A percentile compares a stretch with the other conserved stretches of the same genome.
Evolutionary conservation across 1,140 invertebrate species (phyloP).

Genomic region (Drosophila nebulosa): DNA sequence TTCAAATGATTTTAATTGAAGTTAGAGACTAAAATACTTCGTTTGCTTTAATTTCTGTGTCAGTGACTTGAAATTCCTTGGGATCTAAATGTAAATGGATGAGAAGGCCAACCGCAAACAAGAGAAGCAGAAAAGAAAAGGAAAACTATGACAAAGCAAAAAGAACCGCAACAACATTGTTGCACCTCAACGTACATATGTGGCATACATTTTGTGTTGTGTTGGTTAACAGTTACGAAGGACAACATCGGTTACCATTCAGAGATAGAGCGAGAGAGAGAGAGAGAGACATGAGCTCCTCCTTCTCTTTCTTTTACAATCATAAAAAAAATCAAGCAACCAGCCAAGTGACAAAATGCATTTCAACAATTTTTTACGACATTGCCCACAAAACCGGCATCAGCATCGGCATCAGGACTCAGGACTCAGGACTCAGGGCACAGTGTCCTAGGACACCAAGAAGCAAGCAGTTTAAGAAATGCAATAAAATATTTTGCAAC

Average conservation of each 20-base stretch:
- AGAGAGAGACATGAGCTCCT: not conserved
- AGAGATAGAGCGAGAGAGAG: too few relatives aligned
- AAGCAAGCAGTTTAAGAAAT: constrained; percentile 33
- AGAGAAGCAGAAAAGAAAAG: constrained; percentile 8
- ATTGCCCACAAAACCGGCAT: constrained; percentile 8
- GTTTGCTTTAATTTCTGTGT: not conserved
- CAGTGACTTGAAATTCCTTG: not conserved
- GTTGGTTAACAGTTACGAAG: not conserved
- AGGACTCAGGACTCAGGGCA: not conserved
- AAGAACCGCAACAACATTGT: constrained; percentile 33
- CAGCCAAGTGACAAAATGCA: constrained; percentile 55
- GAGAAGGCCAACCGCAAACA: constrained; percentile 40
- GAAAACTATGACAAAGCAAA: constrained; percentile 13
- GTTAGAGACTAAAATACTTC: not conserved
- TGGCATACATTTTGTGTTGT: constrained; percentile 24
- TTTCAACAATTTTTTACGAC: constrained; percentile 53
- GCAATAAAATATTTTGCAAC: constrained; percentile 61
- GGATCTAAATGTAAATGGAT: not conserved
- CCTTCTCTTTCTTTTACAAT: not conserved
- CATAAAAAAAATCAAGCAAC: constrained; percentile 38
- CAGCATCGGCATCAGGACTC: too few relatives aligned
- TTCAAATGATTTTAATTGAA: not conserved
- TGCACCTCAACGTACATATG: constrained; percentile 11
- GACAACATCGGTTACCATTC: constrained; percentile 28
- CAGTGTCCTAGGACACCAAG: not conserved